Percentiles rank a stretch among this genome's conserved stretches.
Evolutionary conservation across 2,113 vertebrate genomes (phyloP).

Genomic region (Aegotheles bennettii): DNA sequence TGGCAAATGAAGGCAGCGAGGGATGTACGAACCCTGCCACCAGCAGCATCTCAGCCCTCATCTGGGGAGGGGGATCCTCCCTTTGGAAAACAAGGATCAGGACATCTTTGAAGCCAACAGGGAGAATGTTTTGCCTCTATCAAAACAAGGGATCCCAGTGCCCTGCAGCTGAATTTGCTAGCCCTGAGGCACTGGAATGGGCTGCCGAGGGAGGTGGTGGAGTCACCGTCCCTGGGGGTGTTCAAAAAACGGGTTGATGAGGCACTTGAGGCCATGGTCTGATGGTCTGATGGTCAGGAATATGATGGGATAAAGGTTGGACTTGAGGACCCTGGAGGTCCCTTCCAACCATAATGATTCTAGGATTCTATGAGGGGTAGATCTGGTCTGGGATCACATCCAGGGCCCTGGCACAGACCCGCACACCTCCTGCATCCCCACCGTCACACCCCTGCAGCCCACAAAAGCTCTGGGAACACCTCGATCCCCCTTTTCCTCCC

Average conservation of each 20-base stretch:
- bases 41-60: accelerated
- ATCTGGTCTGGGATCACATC: too few relatives aligned
- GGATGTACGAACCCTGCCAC: background rate
- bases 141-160: accelerated
- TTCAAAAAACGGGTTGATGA: too few relatives aligned
- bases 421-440: accelerated
- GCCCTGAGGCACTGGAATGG: too few relatives aligned
- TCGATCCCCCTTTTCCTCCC: background rate
- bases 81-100: background rate
- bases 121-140: background rate
- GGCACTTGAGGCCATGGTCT: too few relatives aligned
- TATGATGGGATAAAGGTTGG: too few relatives aligned
- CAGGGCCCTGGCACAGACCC: too few relatives aligned
- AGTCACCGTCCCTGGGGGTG: too few relatives aligned
- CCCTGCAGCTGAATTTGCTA: background rate
- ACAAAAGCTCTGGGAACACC: accelerated
- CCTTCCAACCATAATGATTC: too few relatives aligned
- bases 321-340: too few relatives aligned
- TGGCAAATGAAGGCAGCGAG: background rate
- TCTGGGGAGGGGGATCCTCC: background rate
- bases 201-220: too few relatives aligned
- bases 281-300: too few relatives aligned
- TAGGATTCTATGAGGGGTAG: accelerated
- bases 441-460: accelerated
- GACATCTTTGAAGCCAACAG: background rate